Base-by-base conservation (phyloP, 1,140 invertebrate genomes). In the Thaumetopoea pityocampa region DNA sequence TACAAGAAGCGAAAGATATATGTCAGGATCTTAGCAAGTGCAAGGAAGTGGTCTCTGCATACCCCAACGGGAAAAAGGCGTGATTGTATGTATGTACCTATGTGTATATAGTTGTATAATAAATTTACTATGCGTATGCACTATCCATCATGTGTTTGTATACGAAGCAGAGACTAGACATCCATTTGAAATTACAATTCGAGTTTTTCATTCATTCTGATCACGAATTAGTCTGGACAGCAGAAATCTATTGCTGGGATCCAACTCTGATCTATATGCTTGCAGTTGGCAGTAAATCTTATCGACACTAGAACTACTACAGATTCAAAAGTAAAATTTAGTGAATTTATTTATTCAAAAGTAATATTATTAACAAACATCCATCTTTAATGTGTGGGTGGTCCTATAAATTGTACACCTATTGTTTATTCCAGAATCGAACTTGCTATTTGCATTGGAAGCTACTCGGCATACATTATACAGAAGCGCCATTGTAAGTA, bases 401-500 rank as follows among this genome's bases (percentile, higher is more conserved):
- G 73, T 81, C 77, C 57, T 58, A 76, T 78, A 78, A 78, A 79
- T 63, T 60, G 54, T 54, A 48, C 40, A 68, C 77, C 52, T 69
- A 84, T 78, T 81, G 71, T 68, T 69, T 78, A 84, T 84, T 81
- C 74, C 68, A 64, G 64, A 63, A 78, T 77, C 80, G 70, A 80
- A 80, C 71, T 79, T 70, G 61, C 71, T 63, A 80, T 84, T 84
- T 81, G 71, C 77, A 79, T 84, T 74, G 65, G 70, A 64, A 76
- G 62, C 66, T 54, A 77, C 62, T 64, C 61, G 42, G 73, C 73
- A 78, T 76, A 80, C 62, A 78, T 80, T 72, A 79, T 66, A 56
- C 56, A 47, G 53, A 54, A 48, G 58, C 57, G 47, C 45, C 58
- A 55, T 59, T 55, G 51, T 66, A 64, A 70, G 58, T 79, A 78